Conservation (phyloP, 2,797 vertebrate genomes). For the Argentina silus region DNA sequence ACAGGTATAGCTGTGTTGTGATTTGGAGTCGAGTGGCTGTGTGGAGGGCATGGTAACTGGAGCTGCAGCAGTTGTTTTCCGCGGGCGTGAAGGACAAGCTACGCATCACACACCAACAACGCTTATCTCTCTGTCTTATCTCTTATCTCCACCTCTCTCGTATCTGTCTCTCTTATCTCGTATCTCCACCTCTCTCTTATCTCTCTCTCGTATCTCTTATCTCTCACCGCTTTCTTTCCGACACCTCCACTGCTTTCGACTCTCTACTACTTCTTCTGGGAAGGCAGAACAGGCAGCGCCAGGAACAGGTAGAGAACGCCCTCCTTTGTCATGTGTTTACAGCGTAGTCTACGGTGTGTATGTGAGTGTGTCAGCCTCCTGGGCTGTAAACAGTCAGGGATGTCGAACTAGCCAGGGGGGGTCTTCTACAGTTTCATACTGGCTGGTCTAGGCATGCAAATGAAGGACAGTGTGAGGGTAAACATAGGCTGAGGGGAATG, state of each 20-base stretch:
- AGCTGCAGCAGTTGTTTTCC: conserved; percentile 22
- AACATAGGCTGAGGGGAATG: no score
- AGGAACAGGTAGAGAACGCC: conserved; percentile 19
- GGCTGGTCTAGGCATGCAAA: background rate
- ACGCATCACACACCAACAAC: background rate
- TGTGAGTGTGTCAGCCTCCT: background rate
- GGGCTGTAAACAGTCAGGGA: background rate
- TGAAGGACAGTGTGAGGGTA: conserved; percentile 1
- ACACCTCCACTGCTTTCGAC: no score
- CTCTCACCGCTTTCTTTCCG: background rate
- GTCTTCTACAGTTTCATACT: background rate
- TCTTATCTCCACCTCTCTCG: no score
- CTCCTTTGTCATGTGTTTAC: background rate
- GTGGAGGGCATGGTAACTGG: background rate
- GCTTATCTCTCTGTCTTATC: background rate
- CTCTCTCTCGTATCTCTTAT: background rate
- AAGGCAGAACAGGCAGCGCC: conserved; percentile 2
- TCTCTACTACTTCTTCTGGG: background rate
- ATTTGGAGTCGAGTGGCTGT: conserved; percentile 21
- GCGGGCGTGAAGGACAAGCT: background rate
- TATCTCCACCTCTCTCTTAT: background rate
- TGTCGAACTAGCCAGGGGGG: background rate
- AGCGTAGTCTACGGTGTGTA: background rate
- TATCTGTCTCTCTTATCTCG: background rate
- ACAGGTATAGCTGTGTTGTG: conserved; percentile 17